Evolutionary conservation across 1,140 invertebrate genomes (phyloP), one percentile per base, ranked within the genome.

Genomic region (Melitaea cinxia): DNA sequence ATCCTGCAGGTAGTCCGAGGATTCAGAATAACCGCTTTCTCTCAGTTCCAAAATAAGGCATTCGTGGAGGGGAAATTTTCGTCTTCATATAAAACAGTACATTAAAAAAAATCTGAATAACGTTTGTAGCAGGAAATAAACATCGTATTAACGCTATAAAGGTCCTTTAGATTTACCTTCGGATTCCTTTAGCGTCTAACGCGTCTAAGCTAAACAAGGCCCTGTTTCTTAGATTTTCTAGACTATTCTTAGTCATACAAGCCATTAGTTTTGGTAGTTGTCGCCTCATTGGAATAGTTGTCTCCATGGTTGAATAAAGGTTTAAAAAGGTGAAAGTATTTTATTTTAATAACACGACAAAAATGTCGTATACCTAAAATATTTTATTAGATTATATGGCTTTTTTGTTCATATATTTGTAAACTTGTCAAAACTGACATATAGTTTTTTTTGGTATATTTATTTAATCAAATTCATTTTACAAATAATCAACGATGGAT

Each of bases 1-100:
- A 57, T 92, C 86, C 63, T 81, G 80, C 1, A 94, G 68, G 53
- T 91, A 93, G 15, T 81, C 74, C 5, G 89, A 88, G 0, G 93
- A 88, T 54, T 91, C 88, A 0, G 59, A 24, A 45, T 80, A 92
- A 0, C 89, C 91, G 1, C 85, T 65, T 77, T 94, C 93, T 50
- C 82, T 66, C 2, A 94, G 69, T 66, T 93, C 93, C 10, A 91
- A 56, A 10, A 93, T 72, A 0, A 93, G 69, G 26, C 92, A 92
- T 73, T 93, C 87, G 62, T 92, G 74, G 45, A 90, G 72, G 0
- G 92, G 92, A 15, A 91, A 56, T 39, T 91, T 91, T 64, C 84
- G 85, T 68, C 93, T 93, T 49, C 1, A 7, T 19, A 5, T 5
- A 39, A 81, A 82, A 28, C 15, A 28, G 50, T 33, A 15, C 6